Percentiles rank a stretch among this genome's conserved stretches.
These are phyloP conservation scores for Luidia sarsii DNA, from an alignment of 53 echinoderm and acorn worm genomes.

Conservation along the genomic window DNA sequence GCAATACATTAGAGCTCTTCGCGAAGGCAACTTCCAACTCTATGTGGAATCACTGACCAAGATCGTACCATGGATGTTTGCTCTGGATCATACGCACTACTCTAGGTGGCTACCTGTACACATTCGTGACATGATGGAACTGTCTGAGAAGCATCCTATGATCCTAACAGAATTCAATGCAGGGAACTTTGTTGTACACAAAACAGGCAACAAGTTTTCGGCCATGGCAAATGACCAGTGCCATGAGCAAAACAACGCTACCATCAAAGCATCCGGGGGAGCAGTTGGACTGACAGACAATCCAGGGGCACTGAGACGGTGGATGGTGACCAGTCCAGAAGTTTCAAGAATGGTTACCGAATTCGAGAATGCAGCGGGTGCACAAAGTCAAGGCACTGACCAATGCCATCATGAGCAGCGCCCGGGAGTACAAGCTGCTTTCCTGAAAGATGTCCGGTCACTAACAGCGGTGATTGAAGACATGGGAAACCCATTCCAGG, in stretches of 20 bases:
- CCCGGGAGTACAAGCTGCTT: too few relatives aligned
- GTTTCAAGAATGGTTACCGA: too few relatives aligned
- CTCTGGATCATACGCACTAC: conserved; percentile 62
- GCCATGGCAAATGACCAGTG: conserved; percentile 43
- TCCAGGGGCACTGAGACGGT: conserved; percentile 40
- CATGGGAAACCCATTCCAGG: conserved; percentile 69
- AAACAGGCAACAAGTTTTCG: conserved; percentile 25
- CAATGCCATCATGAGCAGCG: too few relatives aligned
- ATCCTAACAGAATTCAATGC: too few relatives aligned
- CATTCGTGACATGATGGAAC: conserved; percentile 61
- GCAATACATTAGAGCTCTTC: conserved; percentile 23
- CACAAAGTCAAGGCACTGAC: too few relatives aligned
- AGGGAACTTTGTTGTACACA: conserved; percentile 8
- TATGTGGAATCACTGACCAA: conserved; percentile 52
- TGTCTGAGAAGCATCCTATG: too few relatives aligned
- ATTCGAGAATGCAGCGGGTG: too few relatives aligned
- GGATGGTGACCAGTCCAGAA: conserved; percentile 61
- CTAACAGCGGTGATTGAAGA: conserved; percentile 40
- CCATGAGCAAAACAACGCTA: conserved; percentile 34
- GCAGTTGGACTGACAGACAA: conserved; percentile 27
- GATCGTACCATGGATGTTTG: conserved; percentile 63
- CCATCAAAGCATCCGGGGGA: conserved; percentile 16
- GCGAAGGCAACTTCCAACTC: conserved; percentile 49
- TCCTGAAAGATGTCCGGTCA: conserved; percentile 24
- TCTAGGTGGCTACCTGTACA: conserved; percentile 73